These are phyloP conservation scores for Cyprinus carpio DNA, from an alignment of 2,113 vertebrate genomes.

Conservation along the genomic window DNA sequence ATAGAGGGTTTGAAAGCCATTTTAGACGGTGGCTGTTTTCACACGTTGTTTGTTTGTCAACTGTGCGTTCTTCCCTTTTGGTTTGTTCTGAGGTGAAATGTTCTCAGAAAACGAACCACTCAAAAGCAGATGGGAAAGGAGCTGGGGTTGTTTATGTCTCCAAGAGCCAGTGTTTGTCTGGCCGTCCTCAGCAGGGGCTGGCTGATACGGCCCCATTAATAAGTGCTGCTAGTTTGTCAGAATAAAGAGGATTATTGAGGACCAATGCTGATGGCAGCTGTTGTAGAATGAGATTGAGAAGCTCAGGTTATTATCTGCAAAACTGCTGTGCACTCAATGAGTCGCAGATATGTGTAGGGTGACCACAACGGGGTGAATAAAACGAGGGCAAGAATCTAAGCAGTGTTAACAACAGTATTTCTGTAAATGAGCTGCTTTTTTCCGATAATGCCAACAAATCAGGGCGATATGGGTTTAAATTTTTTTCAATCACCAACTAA, in stretches of 20 bases:
- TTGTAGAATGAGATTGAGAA: slow-evolving; percentile 32
- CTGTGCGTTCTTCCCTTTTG: neutral
- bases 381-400: neutral
- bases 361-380: neutral
- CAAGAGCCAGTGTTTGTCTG: slow-evolving; percentile 22
- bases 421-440: neutral
- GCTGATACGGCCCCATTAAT: slow-evolving; percentile 10
- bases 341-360: neutral
- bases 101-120: neutral
- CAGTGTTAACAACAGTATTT: neutral
- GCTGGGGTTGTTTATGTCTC: slow-evolving; percentile 11
- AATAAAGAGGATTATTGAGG: slow-evolving; percentile 68
- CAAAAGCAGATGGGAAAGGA: slow-evolving; percentile 10
- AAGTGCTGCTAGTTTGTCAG: slow-evolving; percentile 45
- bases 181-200: slow-evolving; percentile 41
- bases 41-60: neutral
- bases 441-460: neutral
- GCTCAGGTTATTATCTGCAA: slow-evolving; percentile 37
- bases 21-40: neutral
- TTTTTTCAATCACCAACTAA: neutral
- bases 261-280: slow-evolving; percentile 34
- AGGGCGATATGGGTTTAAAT: neutral
- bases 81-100: neutral
- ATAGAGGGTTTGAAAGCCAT: neutral
- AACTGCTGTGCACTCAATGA: slow-evolving; percentile 14